Percentiles rank a stretch among this genome's conserved stretches.
Evolutionary conservation across 1,140 invertebrate species (phyloP).

Genomic region (Pseudomyrmex concolor): DNA sequence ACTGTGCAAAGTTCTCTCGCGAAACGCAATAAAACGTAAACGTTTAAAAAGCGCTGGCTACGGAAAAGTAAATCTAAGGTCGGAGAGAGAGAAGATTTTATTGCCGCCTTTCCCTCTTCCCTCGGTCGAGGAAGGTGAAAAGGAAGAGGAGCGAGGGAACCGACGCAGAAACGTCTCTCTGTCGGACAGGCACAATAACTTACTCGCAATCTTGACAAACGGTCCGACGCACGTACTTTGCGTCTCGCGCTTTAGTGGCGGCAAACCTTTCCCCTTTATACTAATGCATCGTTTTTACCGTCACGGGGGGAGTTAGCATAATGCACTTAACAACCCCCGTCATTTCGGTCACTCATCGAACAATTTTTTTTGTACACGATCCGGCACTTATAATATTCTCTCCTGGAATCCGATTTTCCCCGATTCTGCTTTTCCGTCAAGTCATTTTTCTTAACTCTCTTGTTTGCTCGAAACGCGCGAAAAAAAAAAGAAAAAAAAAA

Average conservation of each 20-base stretch:
- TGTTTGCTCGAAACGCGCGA: background rate
- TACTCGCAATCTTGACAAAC: slow-evolving; percentile 72
- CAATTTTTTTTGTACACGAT: slow-evolving; percentile 41
- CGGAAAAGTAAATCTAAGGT: background rate
- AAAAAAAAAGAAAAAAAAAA: background rate
- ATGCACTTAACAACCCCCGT: slow-evolving; percentile 63
- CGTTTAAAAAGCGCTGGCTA: slow-evolving; percentile 7
- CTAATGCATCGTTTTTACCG: slow-evolving; percentile 65
- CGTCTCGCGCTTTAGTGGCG: slow-evolving; percentile 60
- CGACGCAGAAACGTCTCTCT: slow-evolving; percentile 11
- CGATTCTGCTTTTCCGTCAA: background rate
- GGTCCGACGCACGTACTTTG: slow-evolving; percentile 60
- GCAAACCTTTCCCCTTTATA: background rate
- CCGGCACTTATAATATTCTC: slow-evolving; percentile 48
- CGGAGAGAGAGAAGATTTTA: slow-evolving; percentile 3
- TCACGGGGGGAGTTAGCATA: slow-evolving; percentile 65
- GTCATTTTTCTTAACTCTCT: background rate
- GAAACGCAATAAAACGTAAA: slow-evolving; percentile 1
- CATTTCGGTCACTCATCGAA: slow-evolving; percentile 42
- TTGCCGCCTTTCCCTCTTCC: background rate
- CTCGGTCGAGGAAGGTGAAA: background rate
- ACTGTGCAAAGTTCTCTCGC: background rate
- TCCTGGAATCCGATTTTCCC: background rate
- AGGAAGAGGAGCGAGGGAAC: background rate
- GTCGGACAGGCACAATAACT: slow-evolving; percentile 68